Percentiles rank a stretch among this genome's conserved stretches.
Conservation (phyloP, 2,797 vertebrate species). For the Anableps anableps region DNA sequence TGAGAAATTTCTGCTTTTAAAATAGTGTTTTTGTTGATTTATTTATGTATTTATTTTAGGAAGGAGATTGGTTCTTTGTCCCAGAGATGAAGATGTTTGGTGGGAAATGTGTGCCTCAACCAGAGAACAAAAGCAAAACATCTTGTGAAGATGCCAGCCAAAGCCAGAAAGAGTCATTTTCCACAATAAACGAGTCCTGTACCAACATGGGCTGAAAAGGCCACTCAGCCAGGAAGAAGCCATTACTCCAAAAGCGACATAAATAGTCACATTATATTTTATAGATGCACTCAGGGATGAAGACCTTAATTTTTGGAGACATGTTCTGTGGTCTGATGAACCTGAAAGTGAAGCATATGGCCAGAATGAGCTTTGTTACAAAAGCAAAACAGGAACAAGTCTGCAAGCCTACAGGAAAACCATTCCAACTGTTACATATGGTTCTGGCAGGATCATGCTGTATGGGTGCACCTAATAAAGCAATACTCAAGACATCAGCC, state of each 20-base stretch:
- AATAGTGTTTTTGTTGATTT: not conserved
- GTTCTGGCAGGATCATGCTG: not conserved
- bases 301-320: not conserved
- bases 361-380: too few species aligned
- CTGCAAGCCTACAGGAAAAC: not conserved
- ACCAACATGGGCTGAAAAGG: too few species aligned
- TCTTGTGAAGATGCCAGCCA: too few species aligned
- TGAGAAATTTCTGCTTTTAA: not conserved
- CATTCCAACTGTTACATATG: too few species aligned
- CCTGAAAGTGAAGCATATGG: not conserved
- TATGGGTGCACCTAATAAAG: not conserved
- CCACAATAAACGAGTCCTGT: too few species aligned
- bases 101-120: not conserved
- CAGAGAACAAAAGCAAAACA: not conserved
- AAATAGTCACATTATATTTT: too few species aligned
- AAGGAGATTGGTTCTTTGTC: not conserved
- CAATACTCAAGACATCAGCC: not conserved
- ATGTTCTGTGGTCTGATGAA: not conserved
- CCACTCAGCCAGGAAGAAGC: too few species aligned
- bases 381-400: not conserved
- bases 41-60: not conserved
- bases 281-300: too few species aligned
- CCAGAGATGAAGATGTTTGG: not conserved
- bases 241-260: too few species aligned
- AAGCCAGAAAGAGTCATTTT: too few species aligned